Conservation (phyloP, 2,888 invertebrate genomes). For the Agrochola circellaris region DNA sequence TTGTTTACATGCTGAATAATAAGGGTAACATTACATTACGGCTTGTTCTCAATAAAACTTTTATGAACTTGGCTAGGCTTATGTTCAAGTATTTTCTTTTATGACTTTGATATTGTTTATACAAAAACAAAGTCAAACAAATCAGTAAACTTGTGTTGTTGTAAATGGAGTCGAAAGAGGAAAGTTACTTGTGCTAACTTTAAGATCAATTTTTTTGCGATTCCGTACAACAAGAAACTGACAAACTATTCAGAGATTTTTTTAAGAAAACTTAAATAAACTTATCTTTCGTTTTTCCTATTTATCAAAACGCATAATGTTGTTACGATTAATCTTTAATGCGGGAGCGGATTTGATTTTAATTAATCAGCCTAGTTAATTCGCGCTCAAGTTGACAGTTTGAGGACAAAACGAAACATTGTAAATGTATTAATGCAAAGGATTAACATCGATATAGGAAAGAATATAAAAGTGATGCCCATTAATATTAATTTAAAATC, state of each 20-base stretch:
- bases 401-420: constrained; percentile 46
- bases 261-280: neutral
- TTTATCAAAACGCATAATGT: neutral
- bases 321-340: constrained; percentile 44
- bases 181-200: constrained; percentile 17
- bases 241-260: neutral
- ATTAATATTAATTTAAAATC: constrained; percentile 23
- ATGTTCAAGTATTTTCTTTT: constrained; percentile 61
- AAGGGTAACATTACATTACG: constrained; percentile 74
- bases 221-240: neutral
- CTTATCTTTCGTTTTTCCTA: neutral
- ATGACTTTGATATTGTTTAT: constrained; percentile 62
- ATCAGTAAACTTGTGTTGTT: constrained; percentile 50
- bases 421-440: constrained; percentile 22
- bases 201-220: neutral
- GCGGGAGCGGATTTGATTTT: constrained; percentile 44
- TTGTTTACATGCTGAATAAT: constrained; percentile 76
- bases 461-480: constrained; percentile 2
- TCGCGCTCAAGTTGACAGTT: constrained; percentile 58
- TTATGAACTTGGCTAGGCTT: constrained; percentile 64
- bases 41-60: constrained; percentile 70
- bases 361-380: constrained; percentile 61
- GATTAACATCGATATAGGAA: constrained; percentile 23
- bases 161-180: constrained; percentile 31
- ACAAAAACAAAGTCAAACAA: constrained; percentile 55